These are phyloP conservation scores for Rhinatrema bivittatum DNA, from an alignment of 2,797 vertebrate species.

Conservation along the genomic window DNA sequence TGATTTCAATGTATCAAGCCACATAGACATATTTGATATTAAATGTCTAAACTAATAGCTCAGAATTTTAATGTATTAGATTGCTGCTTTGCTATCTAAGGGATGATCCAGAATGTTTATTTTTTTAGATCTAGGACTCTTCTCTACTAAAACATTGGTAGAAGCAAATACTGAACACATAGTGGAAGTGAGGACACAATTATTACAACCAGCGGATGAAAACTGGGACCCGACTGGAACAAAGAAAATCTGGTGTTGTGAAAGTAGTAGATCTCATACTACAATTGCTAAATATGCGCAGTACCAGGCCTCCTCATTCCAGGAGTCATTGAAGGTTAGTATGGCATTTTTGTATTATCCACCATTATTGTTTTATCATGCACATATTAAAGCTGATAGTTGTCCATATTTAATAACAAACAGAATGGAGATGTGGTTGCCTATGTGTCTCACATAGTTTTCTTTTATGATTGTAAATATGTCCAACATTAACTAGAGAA, in stretches of 20 bases:
- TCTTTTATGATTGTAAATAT: no score
- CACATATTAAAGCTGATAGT: no score
- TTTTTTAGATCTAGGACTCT: constrained; percentile 83
- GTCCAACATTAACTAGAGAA: not conserved
- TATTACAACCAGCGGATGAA: constrained; percentile 91
- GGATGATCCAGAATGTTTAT: no score
- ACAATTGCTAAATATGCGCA: constrained; percentile 96
- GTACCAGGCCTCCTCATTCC: constrained; percentile 96
- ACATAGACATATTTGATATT: no score
- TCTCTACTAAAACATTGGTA: constrained; percentile 95
- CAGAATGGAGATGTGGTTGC: not conserved
- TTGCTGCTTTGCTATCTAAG: no score
- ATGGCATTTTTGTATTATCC: not conserved
- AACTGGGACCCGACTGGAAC: constrained; percentile 93
- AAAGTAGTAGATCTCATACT: constrained; percentile 93
- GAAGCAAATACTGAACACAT: constrained; percentile 95
- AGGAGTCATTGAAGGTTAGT: constrained; percentile 92
- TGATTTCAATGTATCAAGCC: no score
- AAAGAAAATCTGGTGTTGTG: constrained; percentile 94
- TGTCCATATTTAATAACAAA: not conserved
- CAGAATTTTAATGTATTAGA: no score
- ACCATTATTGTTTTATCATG: no score
- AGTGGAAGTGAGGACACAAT: constrained; percentile 92
- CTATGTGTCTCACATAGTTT: no score
- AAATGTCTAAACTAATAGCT: no score